Percentiles rank a stretch among this genome's conserved stretches.
Conservation (phyloP, 2,113 vertebrate species). For the Diphyllodes magnificus region DNA sequence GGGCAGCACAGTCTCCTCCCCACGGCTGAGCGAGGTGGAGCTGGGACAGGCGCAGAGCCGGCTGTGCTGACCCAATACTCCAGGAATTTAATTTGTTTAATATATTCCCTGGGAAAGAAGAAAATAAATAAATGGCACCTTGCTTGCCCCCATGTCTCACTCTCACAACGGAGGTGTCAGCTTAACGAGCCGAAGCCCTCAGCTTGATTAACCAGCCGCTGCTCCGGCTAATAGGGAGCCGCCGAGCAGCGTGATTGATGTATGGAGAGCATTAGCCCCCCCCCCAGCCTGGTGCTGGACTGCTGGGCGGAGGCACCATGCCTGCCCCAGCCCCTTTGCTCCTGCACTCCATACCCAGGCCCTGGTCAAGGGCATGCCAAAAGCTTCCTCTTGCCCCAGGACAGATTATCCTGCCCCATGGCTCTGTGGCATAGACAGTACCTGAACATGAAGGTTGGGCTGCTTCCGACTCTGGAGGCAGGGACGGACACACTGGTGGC, state of each 20-base stretch:
- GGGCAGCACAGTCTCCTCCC: not conserved
- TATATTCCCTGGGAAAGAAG: slow-evolving; percentile 63
- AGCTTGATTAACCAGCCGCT: slow-evolving; percentile 54
- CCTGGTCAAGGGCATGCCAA: not conserved
- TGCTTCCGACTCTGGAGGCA: not conserved
- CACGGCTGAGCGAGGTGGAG: not conserved
- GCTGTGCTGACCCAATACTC: slow-evolving; percentile 35
- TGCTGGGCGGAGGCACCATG: rapidly evolving
- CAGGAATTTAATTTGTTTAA: slow-evolving; percentile 68
- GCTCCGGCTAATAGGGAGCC: not conserved
- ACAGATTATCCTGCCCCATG: rapidly evolving
- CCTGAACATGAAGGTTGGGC: rapidly evolving
- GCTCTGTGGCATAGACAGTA: rapidly evolving
- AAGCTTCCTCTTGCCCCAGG: not conserved
- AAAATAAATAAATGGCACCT: slow-evolving; percentile 63
- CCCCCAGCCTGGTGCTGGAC: not conserved
- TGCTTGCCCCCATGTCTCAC: slow-evolving; percentile 45
- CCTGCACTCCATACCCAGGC: not conserved
- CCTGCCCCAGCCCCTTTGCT: not conserved
- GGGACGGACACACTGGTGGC: rapidly evolving
- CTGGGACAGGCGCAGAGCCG: not conserved
- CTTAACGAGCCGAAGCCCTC: slow-evolving; percentile 56
- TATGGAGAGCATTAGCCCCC: not conserved
- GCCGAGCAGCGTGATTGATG: not conserved
- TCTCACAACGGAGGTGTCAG: slow-evolving; percentile 22